phyloP scores from a whole-genome alignment of 2,113 vertebrate genomes.

The Stercorarius parasiticus region DNA sequence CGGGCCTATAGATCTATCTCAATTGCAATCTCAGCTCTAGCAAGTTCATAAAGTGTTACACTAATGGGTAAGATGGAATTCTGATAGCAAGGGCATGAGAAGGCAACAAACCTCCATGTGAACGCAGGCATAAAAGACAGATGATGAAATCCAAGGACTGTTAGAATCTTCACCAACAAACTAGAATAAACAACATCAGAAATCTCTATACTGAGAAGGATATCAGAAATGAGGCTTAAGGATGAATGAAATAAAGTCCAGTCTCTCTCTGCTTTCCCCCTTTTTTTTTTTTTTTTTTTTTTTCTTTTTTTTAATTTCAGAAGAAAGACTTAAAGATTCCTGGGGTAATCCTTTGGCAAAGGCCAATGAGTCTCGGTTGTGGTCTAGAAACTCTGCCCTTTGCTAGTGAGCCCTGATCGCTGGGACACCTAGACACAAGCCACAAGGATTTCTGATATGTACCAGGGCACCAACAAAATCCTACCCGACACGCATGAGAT shows the following conservation, averaged over 20 bases:
- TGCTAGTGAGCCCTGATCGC: neutral
- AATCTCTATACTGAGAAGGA: neutral
- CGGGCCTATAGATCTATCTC: neutral
- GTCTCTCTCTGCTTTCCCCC: neutral
- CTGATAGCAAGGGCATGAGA: neutral
- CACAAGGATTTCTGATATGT: neutral
- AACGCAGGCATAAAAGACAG: neutral
- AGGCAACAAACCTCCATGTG: neutral
- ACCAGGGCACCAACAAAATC: neutral
- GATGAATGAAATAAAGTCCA: neutral
- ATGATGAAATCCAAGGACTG: neutral
- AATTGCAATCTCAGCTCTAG: neutral
- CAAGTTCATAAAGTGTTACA: neutral
- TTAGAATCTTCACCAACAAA: neutral
- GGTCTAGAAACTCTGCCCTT: neutral
- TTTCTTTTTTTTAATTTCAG: neutral
- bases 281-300: no score
- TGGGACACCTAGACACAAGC: neutral
- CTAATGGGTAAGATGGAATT: neutral
- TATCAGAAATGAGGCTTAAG: neutral
- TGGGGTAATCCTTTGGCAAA: neutral
- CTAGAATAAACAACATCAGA: neutral
- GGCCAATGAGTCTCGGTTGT: neutral
- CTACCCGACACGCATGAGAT: neutral
- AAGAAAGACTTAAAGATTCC: neutral